A percentile compares a stretch with the other conserved stretches of the same genome.
Evolutionary conservation across 2,888 invertebrate genomes (phyloP).

Genomic region (Gryllus longicercus): DNA sequence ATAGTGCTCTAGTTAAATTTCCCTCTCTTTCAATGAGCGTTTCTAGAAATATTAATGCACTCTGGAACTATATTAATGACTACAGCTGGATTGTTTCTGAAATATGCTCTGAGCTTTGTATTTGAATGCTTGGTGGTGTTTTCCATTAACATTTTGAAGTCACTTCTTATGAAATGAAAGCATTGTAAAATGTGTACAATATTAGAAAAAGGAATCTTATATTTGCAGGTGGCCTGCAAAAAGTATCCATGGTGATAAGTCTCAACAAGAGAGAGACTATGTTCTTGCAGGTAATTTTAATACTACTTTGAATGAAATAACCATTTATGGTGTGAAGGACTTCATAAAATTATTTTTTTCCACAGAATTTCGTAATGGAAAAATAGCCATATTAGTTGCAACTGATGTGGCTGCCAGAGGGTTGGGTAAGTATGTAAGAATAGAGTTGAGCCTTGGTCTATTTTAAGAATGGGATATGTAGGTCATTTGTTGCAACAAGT

Average conservation of each 20-base stretch:
- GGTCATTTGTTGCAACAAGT: too few relatives aligned
- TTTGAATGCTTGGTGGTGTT: neutral
- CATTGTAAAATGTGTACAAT: neutral
- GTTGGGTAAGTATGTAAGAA: slow-evolving; percentile 54
- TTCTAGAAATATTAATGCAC: too few relatives aligned
- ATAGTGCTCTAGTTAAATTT: too few relatives aligned
- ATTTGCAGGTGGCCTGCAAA: slow-evolving; percentile 39
- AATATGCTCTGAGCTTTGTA: neutral
- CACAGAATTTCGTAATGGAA: slow-evolving; percentile 73
- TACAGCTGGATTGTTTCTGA: neutral
- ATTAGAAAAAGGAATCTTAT: neutral
- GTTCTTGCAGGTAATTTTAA: slow-evolving; percentile 40
- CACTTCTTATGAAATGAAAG: neutral
- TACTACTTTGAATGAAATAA: too few relatives aligned
- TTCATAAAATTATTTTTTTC: neutral
- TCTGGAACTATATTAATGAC: too few relatives aligned
- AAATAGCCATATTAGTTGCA: slow-evolving; percentile 82
- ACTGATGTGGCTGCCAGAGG: slow-evolving; percentile 94
- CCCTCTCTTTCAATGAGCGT: too few relatives aligned
- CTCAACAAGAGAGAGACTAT: slow-evolving; percentile 54
- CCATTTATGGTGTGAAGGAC: too few relatives aligned
- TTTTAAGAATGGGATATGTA: too few relatives aligned
- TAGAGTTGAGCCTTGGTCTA: neutral
- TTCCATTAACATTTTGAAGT: neutral
- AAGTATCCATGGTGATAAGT: slow-evolving; percentile 56